Evolutionary conservation across 2,888 invertebrate species (phyloP), one percentile per base, ranked within the genome.

Genomic region (Lycaena phlaeas): DNA sequence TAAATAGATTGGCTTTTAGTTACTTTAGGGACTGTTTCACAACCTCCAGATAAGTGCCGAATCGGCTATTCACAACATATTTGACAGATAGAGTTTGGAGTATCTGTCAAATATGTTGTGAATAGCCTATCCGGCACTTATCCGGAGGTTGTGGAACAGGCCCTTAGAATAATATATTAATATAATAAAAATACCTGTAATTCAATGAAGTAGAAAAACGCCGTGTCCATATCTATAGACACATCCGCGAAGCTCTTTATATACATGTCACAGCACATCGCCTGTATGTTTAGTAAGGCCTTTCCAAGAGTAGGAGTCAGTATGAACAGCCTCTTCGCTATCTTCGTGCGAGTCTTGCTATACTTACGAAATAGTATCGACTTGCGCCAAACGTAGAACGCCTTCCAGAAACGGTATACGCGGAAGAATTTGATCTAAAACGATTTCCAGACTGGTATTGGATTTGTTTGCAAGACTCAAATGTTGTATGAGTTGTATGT

Each of bases 371-470:
- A 90, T 27, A 88, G 73, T 17, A 96, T 88, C 10, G 89, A 89
- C 64, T 91, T 92, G 42, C 88, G 86, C 95, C 95, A 95, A 0
- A 91, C 88, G 56, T 89, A 91, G 64, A 94, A 94, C 0, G 92
- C 90, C 71, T 95, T 93, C 92, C 92, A 92, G 45, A 87, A 82
- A 9, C 90, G 87, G 58, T 90, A 93, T 17, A 87, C 75, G 31
- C 77, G 85, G 61, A 93, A 92, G 34, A 89, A 87, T 50, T 88
- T 89, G 31, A 92, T 90, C 84, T 89, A 64, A 30, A 65, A 62
- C n/a, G n/a, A n/a, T n/a, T n/a, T n/a, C n/a, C n/a, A n/a, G n/a
- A n/a, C n/a, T n/a, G n/a, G n/a, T n/a, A n/a, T n/a, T n/a, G n/a
- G n/a, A n/a, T n/a, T n/a, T n/a, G n/a, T n/a, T n/a, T n/a, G n/a